Base-by-base conservation (phyloP, 2,797 vertebrate species). In the Pagetopsis macropterus region DNA sequence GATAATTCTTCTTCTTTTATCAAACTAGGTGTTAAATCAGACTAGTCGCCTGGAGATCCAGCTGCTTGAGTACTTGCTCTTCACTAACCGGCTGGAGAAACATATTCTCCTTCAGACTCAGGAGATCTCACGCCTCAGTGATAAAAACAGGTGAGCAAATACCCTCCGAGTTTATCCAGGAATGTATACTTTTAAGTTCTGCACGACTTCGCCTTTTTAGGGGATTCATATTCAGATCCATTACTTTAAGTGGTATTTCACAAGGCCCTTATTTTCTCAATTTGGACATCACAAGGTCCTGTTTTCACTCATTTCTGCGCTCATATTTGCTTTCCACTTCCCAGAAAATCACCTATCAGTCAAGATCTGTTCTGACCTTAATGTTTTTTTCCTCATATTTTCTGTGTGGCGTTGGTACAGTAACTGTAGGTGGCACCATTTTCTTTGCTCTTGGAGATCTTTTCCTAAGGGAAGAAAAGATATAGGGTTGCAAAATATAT, bases 11-110 rank as follows among this genome's bases (percentile, higher is more conserved):
- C 9, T 49, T 8, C 65, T 65, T 60, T 64, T 64, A 46, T 44
- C 43, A 43, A 72, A 83, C 60, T 76, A 96, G 96, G 93, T 96
- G 66, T 81, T 96, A 78, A 96, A 96, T 81, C 95, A 96, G 80
- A 96, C 95, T 15, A 95, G 94, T 56, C 93, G 95, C 67, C 84
- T 96, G 73, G 95, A 96, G 91, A 95, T 96, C 72, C 95, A 96
- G 88, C 85, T 96, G 76, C 81, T 96, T 9, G 95, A 96, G 76
- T 94, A 95, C 77, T 95, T 94, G 0, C 91, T 96, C 58, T 96
- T 93, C 75, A 95, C 94, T 23, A 93, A 89, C 87, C 92, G 91
- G 37, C 93, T 96, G 72, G 95, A 96, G 92, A 96, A 95, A 78
- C 94, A 94, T 61, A 92, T 96, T 80, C 86, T 96, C 50, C 81